A percentile compares a stretch with the other conserved stretches of the same genome.
Evolutionary conservation across 2,888 invertebrate species (phyloP).

Genomic region (Drosophila colorata): DNA sequence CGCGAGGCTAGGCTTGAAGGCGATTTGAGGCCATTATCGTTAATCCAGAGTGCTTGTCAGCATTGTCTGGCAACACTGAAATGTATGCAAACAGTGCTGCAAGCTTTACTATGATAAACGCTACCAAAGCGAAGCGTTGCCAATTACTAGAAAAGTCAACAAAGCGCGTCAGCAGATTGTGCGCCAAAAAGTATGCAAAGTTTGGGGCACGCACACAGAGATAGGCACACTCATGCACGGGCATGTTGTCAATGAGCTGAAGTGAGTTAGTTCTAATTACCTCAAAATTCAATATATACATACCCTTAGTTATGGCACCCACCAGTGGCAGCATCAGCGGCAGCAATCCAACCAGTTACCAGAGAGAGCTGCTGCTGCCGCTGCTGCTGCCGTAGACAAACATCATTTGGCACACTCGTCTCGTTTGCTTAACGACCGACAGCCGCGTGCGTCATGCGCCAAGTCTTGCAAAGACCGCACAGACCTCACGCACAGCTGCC

Average conservation of each 20-base stretch:
- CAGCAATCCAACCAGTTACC: constrained; percentile 18
- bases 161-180: constrained; percentile 68
- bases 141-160: constrained; percentile 74
- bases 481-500: constrained; percentile 62
- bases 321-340: constrained; percentile 9
- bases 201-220: constrained; percentile 15
- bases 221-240: constrained; percentile 1
- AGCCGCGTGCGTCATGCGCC: constrained; percentile 54
- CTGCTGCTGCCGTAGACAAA: constrained; percentile 61
- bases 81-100: constrained; percentile 48
- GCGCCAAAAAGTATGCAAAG: constrained; percentile 71
- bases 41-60: constrained; percentile 36
- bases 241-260: constrained; percentile 61
- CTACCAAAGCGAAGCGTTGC: constrained; percentile 51
- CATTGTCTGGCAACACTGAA: constrained; percentile 45
- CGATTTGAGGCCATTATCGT: constrained; percentile 44
- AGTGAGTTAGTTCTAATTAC: constrained; percentile 80
- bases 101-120: constrained; percentile 25
- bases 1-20: too few species aligned
- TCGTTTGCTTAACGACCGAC: constrained; percentile 71
- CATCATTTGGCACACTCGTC: constrained; percentile 73
- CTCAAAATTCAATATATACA: constrained; percentile 77
- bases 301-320: constrained; percentile 16
- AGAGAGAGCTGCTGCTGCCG: constrained; percentile 20
- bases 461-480: constrained; percentile 55